These are phyloP conservation scores for Tetrapedia diversipes DNA, from an alignment of 2,888 invertebrate species.

Conservation along the genomic window DNA sequence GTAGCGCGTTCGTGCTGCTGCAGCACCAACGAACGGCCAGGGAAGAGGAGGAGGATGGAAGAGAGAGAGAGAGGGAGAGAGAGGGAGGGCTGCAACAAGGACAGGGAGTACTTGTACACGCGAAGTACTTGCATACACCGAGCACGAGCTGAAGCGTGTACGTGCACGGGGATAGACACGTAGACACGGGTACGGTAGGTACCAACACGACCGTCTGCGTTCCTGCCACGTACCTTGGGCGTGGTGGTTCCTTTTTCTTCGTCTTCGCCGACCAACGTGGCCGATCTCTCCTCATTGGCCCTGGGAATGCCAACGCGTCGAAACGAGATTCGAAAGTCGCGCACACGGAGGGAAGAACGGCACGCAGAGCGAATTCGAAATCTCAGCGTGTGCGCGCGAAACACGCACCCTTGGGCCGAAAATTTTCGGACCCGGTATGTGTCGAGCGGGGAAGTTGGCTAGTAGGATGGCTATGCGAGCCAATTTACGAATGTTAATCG, in stretches of 20 bases:
- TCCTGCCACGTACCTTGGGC: slow-evolving; percentile 77
- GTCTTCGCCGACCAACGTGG: slow-evolving; percentile 67
- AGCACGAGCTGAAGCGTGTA: slow-evolving; percentile 19
- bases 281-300: slow-evolving; percentile 74
- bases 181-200: slow-evolving; percentile 56
- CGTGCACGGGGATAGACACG: slow-evolving; percentile 48
- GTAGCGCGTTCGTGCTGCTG: slow-evolving; percentile 70
- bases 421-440: too few relatives aligned
- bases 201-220: slow-evolving; percentile 66
- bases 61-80: slow-evolving; percentile 8
- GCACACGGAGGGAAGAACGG: slow-evolving; percentile 59
- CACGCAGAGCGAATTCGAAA: slow-evolving; percentile 67
- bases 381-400: too few relatives aligned
- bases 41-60: slow-evolving; percentile 12
- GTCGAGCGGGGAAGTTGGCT: too few relatives aligned
- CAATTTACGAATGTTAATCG: too few relatives aligned
- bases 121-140: slow-evolving; percentile 61
- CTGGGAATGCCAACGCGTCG: slow-evolving; percentile 72
- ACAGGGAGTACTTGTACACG: slow-evolving; percentile 62
- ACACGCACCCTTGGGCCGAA: too few relatives aligned
- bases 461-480: too few relatives aligned
- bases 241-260: slow-evolving; percentile 76
- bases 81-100: slow-evolving; percentile 38
- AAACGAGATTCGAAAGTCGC: slow-evolving; percentile 74
- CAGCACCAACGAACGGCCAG: slow-evolving; percentile 46